Base-by-base conservation (phyloP, 2,797 vertebrate genomes). In the Carduelis carduelis region DNA sequence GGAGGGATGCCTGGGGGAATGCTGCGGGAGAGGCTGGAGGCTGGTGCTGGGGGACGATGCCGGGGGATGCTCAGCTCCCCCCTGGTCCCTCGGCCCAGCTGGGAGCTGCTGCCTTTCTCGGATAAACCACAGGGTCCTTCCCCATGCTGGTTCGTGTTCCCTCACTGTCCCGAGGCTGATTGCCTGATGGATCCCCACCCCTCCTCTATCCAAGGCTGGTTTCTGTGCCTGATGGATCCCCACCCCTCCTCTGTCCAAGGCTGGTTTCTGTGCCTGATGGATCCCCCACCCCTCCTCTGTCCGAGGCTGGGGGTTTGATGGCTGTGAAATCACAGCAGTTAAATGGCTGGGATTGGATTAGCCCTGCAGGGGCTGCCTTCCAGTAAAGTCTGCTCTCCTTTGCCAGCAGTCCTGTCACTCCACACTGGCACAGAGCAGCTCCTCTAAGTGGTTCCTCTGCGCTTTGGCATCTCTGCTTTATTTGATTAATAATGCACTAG, bases 41-140 rank as follows among this genome's bases (percentile, higher is more conserved):
- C 9, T 50, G 27, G 10, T 26, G 3, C 15, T 1, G 16, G 27
- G 49, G 16, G 49, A 27, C 6, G 5, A 4, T n/a, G 52, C 52
- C 14, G 30, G 32, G 5, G n/a, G 6, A 8, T 39, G 12, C 22
- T 1, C 1, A 6, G 66, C 3, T 4, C 30, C 55, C 14, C 13
- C 9, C 12, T 20, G 1, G 0, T 4, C 8, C 6, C 2, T 14
- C 0, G 0, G 52, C 52, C 52, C 52, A 21, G 0, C 35, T 12
- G 57, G 5, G 8, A 66, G 32, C 28, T 9, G 1, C 13, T 24
- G 43, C 6, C 14, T 26, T 9, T 32, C 14, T 8, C 4, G 41
- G 47, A 37, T 13, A 20, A 47, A 10, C 23, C 35, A 2, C 20
- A 12, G 14, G 27, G 4, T 20, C 43, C 66, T 46, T 8, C 37